Evolutionary conservation across 2,113 vertebrate species (phyloP).

Genomic region (Tricholaema leucomelas): DNA sequence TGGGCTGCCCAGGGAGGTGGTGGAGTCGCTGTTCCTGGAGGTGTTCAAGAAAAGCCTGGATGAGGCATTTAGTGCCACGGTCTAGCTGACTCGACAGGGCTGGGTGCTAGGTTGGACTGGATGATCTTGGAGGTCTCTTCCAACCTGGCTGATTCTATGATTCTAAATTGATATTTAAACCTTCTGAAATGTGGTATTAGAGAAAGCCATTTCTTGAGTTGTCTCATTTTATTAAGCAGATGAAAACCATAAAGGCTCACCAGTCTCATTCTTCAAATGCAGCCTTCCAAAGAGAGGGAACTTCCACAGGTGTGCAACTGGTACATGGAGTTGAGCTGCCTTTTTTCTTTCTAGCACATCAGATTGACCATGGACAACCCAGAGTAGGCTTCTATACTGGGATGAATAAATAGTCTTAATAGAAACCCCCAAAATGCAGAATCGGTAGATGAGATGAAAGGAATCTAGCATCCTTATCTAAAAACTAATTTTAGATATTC

Average conservation of each 20-base stretch:
- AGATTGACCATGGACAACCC: background rate
- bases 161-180: too few species aligned
- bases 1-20: too few species aligned
- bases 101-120: too few species aligned
- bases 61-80: too few species aligned
- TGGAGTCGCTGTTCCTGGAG: too few species aligned
- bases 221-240: background rate
- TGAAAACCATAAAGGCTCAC: background rate
- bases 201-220: background rate
- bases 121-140: too few species aligned
- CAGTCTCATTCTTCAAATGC: background rate
- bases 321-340: background rate
- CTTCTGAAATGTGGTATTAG: background rate
- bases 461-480: background rate
- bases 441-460: background rate
- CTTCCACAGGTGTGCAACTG: background rate
- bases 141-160: too few species aligned
- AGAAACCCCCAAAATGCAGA: background rate
- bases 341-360: background rate
- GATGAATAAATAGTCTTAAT: background rate
- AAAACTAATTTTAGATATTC: background rate
- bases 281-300: conserved; percentile 20
- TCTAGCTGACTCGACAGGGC: too few species aligned
- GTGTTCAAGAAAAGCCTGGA: too few species aligned
- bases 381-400: background rate